A percentile compares a stretch with the other conserved stretches of the same genome.
Evolutionary conservation across 1,140 invertebrate genomes (phyloP).

Genomic region (Drosophila ananassae): DNA sequence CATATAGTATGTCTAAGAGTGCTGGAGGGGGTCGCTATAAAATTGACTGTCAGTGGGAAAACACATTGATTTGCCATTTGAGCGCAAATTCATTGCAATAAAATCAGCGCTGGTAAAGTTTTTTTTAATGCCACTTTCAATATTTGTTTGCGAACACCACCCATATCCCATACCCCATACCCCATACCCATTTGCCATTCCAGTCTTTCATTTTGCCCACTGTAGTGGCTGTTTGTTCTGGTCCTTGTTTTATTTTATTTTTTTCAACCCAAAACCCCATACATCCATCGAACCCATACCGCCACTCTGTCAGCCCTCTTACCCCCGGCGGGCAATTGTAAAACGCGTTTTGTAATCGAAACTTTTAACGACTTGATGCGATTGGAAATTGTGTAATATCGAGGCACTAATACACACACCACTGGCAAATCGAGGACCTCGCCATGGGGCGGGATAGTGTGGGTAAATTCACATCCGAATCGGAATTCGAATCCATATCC

Average conservation of each 20-base stretch:
- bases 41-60: conserved; percentile 74
- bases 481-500: conserved; percentile 44
- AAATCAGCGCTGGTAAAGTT: conserved; percentile 71
- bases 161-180: no score
- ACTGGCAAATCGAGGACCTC: conserved; percentile 38
- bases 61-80: conserved; percentile 81
- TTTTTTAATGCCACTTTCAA: conserved; percentile 80
- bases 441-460: conserved; percentile 13
- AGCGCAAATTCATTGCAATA: conserved; percentile 80
- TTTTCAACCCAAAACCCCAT: conserved; percentile 5
- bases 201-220: neutral
- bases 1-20: neutral
- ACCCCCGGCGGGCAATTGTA: conserved; percentile 62
- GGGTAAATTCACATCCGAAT: conserved; percentile 6
- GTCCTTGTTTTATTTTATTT: conserved; percentile 46
- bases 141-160: conserved; percentile 72
- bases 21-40: conserved; percentile 31
- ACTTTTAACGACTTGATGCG: conserved; percentile 82
- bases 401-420: conserved; percentile 74
- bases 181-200: conserved; percentile 3
- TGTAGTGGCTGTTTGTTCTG: conserved; percentile 40
- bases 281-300: no score
- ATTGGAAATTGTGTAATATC: conserved; percentile 81
- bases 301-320: neutral
- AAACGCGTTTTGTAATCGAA: conserved; percentile 81